Conservation (phyloP, 2,888 invertebrate species). For the Campoletis raptor region DNA sequence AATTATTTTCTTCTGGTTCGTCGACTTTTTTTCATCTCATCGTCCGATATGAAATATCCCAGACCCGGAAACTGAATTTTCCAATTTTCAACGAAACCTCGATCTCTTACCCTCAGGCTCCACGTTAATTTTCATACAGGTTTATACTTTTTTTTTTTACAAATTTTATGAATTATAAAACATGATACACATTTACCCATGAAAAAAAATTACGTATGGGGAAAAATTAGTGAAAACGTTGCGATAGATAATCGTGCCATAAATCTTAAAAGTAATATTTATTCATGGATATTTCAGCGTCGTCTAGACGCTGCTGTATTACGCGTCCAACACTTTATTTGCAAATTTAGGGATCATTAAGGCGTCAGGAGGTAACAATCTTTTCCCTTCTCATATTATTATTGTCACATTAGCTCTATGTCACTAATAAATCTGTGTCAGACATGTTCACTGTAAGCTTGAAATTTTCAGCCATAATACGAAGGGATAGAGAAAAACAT, state of each 20-base stretch:
- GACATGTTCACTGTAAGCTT: not conserved
- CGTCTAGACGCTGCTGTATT: not conserved
- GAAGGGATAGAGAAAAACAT: not conserved
- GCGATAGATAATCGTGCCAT: not conserved
- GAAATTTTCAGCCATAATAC: not conserved
- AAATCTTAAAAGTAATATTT: not conserved
- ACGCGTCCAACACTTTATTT: not conserved
- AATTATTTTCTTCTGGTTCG: constrained; percentile 55
- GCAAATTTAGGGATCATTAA: not conserved
- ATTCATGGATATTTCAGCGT: not conserved
- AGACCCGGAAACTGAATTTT: not conserved
- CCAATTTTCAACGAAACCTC: constrained; percentile 7
- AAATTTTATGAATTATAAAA: not conserved
- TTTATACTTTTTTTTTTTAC: not conserved
- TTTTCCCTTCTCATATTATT: constrained; percentile 7
- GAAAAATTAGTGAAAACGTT: not conserved
- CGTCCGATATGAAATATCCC: not conserved
- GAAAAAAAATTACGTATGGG: not conserved
- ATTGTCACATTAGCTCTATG: not conserved
- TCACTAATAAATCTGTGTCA: not conserved
- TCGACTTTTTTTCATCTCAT: constrained; percentile 28
- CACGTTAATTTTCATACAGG: not conserved
- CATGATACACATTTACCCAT: not conserved
- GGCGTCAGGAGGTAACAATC: not conserved
- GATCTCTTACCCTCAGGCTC: not conserved